Conservation (phyloP, 2,888 invertebrate species). For the Allygus modestus region DNA sequence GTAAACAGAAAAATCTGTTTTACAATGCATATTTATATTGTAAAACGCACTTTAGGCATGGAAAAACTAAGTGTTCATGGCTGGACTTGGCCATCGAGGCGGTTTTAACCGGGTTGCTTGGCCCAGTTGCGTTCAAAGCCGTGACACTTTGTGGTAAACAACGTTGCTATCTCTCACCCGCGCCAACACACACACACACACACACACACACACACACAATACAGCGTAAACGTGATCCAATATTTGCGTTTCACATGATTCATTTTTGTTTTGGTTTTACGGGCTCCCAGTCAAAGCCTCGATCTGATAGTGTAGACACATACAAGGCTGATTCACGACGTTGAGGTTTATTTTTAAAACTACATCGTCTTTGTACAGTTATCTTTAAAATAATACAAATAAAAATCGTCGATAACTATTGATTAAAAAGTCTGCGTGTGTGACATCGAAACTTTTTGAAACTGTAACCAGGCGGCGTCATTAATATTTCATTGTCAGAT, state of each 20-base stretch:
- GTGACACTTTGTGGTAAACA: background rate
- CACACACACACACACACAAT: background rate
- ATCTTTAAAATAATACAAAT: no score
- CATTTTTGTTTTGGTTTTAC: background rate
- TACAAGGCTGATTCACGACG: background rate
- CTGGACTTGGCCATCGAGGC: background rate
- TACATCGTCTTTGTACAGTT: no score
- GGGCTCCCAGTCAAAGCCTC: background rate
- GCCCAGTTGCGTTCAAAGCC: background rate
- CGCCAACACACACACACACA: background rate
- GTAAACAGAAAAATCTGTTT: no score
- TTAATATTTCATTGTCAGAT: no score
- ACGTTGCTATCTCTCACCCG: background rate
- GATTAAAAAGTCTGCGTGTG: no score
- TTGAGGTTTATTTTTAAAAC: background rate
- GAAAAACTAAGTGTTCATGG: no score
- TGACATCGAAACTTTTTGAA: no score
- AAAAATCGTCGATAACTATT: no score
- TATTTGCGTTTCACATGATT: background rate
- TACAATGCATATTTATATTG: no score
- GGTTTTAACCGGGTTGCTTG: constrained; percentile 4
- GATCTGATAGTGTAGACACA: background rate
- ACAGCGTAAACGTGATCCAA: background rate
- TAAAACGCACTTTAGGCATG: no score
- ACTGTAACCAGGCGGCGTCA: no score